Conservation (phyloP, 2,113 vertebrate genomes). For the Atlantisia rogersi region DNA sequence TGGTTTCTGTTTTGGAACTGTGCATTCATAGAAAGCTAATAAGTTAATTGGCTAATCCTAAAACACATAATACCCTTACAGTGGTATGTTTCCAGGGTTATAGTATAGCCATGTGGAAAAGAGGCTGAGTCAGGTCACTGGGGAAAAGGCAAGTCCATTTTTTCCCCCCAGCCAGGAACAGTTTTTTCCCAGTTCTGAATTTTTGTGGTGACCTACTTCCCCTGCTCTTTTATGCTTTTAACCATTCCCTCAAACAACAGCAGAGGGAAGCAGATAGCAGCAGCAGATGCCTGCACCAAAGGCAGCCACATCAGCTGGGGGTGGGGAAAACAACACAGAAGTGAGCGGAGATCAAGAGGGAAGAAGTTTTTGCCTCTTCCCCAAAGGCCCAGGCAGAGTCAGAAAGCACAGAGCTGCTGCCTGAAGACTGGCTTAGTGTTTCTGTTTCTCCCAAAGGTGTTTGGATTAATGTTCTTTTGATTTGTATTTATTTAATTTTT, state of each 20-base stretch:
- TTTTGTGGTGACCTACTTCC: conserved; percentile 51
- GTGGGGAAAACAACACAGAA: conserved; percentile 15
- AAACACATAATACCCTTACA: conserved; percentile 48
- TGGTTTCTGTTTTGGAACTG: conserved; percentile 58
- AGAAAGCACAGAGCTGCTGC: neutral
- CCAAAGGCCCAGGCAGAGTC: neutral
- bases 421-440: neutral
- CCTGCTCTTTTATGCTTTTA: conserved; percentile 20
- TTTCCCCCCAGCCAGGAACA: neutral
- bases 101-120: conserved; percentile 22
- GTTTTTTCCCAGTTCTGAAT: neutral
- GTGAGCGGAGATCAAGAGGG: neutral
- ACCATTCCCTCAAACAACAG: conserved; percentile 51
- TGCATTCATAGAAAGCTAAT: conserved; percentile 56
- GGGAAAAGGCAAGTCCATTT: conserved; percentile 35
- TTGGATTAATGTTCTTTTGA: neutral
- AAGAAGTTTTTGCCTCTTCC: neutral
- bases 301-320: conserved; percentile 39
- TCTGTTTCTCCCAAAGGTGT: neutral
- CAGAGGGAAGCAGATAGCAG: conserved; percentile 63
- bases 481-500: neutral
- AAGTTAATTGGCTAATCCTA: conserved; percentile 60
- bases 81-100: conserved; percentile 39
- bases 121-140: conserved; percentile 44
- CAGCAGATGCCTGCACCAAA: neutral